A percentile compares a stretch with the other conserved stretches of the same genome.
These are phyloP conservation scores for Torymus texanus DNA, from an alignment of 2,888 invertebrate species.

Conservation along the genomic window DNA sequence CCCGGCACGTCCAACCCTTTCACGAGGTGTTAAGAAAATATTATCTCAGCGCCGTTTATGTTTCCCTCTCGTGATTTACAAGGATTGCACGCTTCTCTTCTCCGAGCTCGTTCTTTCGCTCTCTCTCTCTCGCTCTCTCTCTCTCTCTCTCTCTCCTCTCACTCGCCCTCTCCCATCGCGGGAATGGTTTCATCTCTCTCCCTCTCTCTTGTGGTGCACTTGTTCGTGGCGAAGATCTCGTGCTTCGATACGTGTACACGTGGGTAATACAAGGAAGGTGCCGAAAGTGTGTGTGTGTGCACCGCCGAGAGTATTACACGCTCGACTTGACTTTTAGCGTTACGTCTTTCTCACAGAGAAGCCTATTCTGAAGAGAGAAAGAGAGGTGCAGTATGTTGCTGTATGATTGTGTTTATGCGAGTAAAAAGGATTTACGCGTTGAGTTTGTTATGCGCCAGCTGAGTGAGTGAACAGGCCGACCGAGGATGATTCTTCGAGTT, in stretches of 20 bases:
- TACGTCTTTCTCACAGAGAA: constrained; percentile 48
- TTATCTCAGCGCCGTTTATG: constrained; percentile 62
- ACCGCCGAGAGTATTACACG: background rate
- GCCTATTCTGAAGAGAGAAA: no score
- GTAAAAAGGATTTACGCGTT: no score
- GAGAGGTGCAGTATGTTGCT: no score
- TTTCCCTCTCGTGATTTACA: constrained; percentile 63
- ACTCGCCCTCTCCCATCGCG: background rate
- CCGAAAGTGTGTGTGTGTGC: background rate
- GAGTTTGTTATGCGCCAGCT: no score
- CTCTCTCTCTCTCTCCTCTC: background rate
- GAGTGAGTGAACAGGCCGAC: no score
- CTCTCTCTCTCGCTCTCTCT: background rate
- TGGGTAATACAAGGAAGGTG: background rate
- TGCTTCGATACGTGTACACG: constrained; percentile 49
- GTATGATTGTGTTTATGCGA: no score
- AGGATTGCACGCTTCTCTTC: constrained; percentile 42
- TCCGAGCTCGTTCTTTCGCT: background rate
- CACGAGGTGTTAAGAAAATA: constrained; percentile 68
- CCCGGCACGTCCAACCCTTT: constrained; percentile 55
- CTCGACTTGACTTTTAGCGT: constrained; percentile 47
- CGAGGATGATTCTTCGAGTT: no score
- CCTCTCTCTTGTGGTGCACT: no score
- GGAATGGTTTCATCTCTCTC: background rate
- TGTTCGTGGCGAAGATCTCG: constrained; percentile 52